phyloP scores from a whole-genome alignment of 2,113 vertebrate genomes.

The Myiagra hebetior region DNA sequence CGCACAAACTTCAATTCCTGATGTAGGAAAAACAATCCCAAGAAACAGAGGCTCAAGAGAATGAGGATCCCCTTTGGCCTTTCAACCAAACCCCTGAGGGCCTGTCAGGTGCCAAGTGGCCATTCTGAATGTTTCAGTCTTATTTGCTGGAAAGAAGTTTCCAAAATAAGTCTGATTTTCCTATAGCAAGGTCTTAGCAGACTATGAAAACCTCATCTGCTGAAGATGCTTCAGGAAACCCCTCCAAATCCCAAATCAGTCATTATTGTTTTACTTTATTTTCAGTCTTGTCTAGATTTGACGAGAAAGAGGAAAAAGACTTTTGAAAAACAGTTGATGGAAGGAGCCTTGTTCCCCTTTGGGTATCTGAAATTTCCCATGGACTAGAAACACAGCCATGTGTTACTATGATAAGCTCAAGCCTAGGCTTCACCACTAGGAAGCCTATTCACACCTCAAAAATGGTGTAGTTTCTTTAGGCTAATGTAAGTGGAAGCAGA shows the following conservation, averaged over 20 bases:
- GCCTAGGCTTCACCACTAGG: not conserved
- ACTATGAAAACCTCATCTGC: not conserved
- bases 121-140: not conserved
- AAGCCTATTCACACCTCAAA: not conserved
- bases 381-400: not conserved
- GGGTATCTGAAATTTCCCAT: not conserved
- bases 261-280: not conserved
- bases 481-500: not conserved
- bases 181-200: not conserved
- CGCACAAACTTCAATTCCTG: not conserved
- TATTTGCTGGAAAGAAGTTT: not conserved
- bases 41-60: not conserved
- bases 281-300: not conserved
- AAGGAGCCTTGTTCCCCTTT: not conserved
- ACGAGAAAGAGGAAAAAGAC: not conserved
- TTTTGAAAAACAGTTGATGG: accelerated
- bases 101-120: not conserved
- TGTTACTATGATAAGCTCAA: not conserved
- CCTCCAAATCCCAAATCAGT: not conserved
- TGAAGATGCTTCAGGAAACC: not conserved
- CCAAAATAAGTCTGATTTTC: not conserved
- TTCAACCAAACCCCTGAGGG: not conserved
- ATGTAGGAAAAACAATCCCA: not conserved
- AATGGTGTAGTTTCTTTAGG: not conserved
- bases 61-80: not conserved